Percentiles rank a stretch among this genome's conserved stretches.
Conservation (phyloP, 2,113 vertebrate genomes). For the Scopus umbretta region DNA sequence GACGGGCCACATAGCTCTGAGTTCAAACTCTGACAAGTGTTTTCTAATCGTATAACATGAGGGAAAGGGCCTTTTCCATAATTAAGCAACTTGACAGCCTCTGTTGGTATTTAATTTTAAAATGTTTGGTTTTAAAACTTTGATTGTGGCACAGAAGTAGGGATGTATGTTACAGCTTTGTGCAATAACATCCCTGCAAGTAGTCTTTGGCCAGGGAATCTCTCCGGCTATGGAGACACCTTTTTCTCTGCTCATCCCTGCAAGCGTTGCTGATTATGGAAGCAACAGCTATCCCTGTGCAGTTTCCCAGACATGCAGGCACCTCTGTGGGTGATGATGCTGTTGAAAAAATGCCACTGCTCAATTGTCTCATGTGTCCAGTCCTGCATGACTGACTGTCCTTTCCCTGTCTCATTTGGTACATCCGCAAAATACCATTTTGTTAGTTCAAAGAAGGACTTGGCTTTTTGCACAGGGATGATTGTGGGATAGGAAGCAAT, state of each 20-base stretch:
- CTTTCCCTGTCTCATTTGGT: not conserved
- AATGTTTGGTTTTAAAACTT: not conserved
- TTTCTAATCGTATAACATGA: not conserved
- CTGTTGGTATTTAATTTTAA: not conserved
- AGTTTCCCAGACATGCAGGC: not conserved
- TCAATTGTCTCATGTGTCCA: not conserved
- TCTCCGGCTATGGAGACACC: not conserved
- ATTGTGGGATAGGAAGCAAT: not conserved
- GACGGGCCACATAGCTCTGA: not conserved
- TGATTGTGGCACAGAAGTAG: not conserved
- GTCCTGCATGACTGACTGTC: not conserved
- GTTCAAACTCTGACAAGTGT: rapidly evolving
- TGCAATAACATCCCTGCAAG: not conserved
- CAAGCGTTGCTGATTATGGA: rapidly evolving
- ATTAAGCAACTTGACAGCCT: not conserved
- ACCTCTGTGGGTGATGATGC: not conserved
- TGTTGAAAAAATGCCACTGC: not conserved
- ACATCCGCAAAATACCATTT: not conserved
- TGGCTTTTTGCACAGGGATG: not conserved
- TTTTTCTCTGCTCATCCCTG: not conserved
- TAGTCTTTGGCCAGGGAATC: not conserved
- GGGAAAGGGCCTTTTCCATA: not conserved
- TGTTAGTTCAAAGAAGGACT: not conserved
- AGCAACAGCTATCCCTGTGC: not conserved
- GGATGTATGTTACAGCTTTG: rapidly evolving